Percentiles rank a stretch among this genome's conserved stretches.
These are phyloP conservation scores for Apodemus speciosus DNA, from an alignment of 2,113 vertebrate genomes.

Conservation along the genomic window DNA sequence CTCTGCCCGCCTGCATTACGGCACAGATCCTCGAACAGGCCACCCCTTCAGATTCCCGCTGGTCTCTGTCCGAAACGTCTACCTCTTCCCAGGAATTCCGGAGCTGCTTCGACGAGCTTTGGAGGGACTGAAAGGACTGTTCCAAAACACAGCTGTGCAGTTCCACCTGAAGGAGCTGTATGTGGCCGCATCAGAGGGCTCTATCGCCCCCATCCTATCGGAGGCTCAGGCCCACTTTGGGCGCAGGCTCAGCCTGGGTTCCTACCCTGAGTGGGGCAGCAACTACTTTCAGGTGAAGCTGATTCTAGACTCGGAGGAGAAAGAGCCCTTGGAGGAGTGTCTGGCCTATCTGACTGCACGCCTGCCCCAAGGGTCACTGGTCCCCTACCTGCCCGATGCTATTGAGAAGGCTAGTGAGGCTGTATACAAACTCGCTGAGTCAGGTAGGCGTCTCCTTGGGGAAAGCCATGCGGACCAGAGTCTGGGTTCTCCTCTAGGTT, in stretches of 20 bases:
- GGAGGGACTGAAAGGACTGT: conserved; percentile 89
- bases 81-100: conserved; percentile 95
- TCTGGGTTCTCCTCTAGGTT: background rate
- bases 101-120: conserved; percentile 90
- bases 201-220: conserved; percentile 85
- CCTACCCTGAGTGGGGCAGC: conserved; percentile 95
- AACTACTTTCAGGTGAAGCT: conserved; percentile 95
- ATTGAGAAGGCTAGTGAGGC: conserved; percentile 85
- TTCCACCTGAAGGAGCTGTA: conserved; percentile 91
- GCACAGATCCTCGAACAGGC: conserved; percentile 87
- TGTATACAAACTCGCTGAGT: conserved; percentile 91
- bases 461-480: too few species aligned
- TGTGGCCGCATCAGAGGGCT: conserved; percentile 88
- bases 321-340: conserved; percentile 87
- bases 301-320: conserved; percentile 91
- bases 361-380: conserved; percentile 87
- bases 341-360: conserved; percentile 85
- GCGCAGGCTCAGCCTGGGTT: conserved; percentile 88
- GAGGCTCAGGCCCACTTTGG: conserved; percentile 86
- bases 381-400: conserved; percentile 86
- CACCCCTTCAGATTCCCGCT: conserved; percentile 88
- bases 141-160: conserved; percentile 85
- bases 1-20: conserved; percentile 93
- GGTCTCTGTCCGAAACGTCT: conserved; percentile 95
- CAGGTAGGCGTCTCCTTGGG: conserved; percentile 83